Percentiles rank a stretch among this genome's conserved stretches.
Conservation (phyloP, 2,888 invertebrate species). For the Metalampra italica region DNA sequence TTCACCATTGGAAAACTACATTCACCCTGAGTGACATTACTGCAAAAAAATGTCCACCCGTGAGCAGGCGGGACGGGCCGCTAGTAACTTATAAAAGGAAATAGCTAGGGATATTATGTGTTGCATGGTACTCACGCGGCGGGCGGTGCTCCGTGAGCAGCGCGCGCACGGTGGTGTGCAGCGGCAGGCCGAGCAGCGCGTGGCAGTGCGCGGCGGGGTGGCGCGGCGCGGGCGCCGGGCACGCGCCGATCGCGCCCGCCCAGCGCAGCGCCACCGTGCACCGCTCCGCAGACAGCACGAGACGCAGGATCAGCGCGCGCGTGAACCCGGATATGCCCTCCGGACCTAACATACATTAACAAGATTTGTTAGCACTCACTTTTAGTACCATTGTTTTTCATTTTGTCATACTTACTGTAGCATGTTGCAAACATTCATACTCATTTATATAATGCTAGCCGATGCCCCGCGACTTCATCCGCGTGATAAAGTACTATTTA, state of each 20-base stretch:
- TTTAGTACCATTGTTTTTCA: background rate
- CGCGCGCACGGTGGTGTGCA: conserved; percentile 85
- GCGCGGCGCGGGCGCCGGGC: conserved; percentile 80
- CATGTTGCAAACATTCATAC: too few species aligned
- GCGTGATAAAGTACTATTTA: too few species aligned
- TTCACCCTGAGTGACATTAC: too few species aligned
- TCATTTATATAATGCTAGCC: too few species aligned
- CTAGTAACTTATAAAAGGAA: too few species aligned
- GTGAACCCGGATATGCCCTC: conserved; percentile 91
- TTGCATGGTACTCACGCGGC: conserved; percentile 34
- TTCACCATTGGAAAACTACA: too few species aligned
- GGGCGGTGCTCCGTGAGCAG: conserved; percentile 81
- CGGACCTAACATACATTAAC: conserved; percentile 28
- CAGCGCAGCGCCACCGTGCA: conserved; percentile 85
- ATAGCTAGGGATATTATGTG: too few species aligned
- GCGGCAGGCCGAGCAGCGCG: conserved; percentile 85
- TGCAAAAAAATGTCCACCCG: too few species aligned
- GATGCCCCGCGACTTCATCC: too few species aligned
- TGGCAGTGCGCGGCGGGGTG: conserved; percentile 78
- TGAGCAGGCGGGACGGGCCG: too few species aligned
- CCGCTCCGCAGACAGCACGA: conserved; percentile 91
- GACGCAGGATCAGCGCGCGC: conserved; percentile 89
- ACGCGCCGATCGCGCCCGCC: conserved; percentile 49
- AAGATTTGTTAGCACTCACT: background rate
- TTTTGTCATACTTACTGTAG: too few species aligned